Percentiles rank a stretch among this genome's conserved stretches.
Conservation (phyloP, 1,140 invertebrate species). For the Brachystomella parvula region DNA sequence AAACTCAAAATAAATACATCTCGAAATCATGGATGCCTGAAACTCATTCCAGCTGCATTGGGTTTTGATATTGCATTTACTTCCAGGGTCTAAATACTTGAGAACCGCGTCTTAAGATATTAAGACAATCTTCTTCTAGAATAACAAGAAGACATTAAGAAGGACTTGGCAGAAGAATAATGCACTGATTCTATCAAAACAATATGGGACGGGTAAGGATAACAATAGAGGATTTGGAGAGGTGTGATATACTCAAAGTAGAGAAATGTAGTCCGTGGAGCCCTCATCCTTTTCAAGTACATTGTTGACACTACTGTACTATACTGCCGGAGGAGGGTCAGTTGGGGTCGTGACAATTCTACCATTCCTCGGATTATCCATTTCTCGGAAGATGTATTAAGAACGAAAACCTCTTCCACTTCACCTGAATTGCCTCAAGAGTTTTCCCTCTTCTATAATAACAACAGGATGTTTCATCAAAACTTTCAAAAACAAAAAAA, state of each 20-base stretch:
- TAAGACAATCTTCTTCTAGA: slow-evolving; percentile 18
- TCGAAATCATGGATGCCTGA: too few species aligned
- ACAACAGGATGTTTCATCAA: too few species aligned
- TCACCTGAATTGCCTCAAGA: too few species aligned
- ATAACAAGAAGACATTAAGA: slow-evolving; percentile 34
- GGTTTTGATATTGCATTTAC: too few species aligned
- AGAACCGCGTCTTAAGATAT: background rate
- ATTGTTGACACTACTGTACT: too few species aligned
- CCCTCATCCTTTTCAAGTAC: background rate
- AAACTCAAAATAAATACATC: too few species aligned
- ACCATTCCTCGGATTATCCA: background rate
- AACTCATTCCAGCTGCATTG: too few species aligned
- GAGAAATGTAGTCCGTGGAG: background rate
- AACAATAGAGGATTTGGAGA: slow-evolving; percentile 1
- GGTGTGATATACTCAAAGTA: background rate
- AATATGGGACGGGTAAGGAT: slow-evolving; percentile 17
- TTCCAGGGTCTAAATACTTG: too few species aligned
- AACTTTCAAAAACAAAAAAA: too few species aligned
- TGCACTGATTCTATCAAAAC: slow-evolving; percentile 30
- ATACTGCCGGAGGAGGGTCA: background rate
- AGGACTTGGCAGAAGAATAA: slow-evolving; percentile 8
- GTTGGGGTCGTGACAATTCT: background rate
- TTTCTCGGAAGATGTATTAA: background rate
- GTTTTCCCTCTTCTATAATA: too few species aligned
- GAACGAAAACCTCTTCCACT: background rate